Evolutionary conservation across 2,113 vertebrate species (phyloP).

Genomic region (Cryptotis parvus): DNA sequence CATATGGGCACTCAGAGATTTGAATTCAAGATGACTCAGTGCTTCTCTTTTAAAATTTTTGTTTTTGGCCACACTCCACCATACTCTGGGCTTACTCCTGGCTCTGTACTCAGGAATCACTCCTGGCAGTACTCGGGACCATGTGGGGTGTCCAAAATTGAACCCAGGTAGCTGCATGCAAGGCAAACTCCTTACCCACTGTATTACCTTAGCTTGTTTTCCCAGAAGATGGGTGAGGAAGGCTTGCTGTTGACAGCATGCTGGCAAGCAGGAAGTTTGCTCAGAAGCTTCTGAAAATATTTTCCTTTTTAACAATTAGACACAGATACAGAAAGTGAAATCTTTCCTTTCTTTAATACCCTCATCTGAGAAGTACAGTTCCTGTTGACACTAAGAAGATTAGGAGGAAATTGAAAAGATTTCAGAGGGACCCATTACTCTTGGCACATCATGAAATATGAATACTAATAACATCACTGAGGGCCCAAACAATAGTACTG

Average conservation of each 20-base stretch:
- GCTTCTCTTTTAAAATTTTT: too few relatives aligned
- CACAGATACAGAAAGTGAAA: background rate
- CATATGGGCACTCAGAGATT: too few relatives aligned
- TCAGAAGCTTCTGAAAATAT: background rate
- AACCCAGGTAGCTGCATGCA: too few relatives aligned
- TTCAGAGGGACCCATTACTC: background rate
- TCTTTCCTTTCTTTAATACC: background rate
- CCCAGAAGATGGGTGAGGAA: background rate
- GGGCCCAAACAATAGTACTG: too few relatives aligned
- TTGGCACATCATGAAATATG: background rate
- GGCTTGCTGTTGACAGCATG: background rate
- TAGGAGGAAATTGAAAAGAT: conserved; percentile 9
- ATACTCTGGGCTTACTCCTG: too few relatives aligned
- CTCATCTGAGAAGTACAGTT: background rate
- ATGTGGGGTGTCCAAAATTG: too few relatives aligned
- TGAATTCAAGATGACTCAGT: too few relatives aligned
- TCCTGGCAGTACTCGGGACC: too few relatives aligned
- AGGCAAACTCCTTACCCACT: too few relatives aligned
- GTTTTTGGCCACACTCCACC: too few relatives aligned
- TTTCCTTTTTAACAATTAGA: background rate
- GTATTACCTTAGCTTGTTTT: background rate
- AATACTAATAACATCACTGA: background rate
- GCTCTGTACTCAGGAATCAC: too few relatives aligned
- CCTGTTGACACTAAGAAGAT: background rate
- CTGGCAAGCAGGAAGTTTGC: background rate